Conservation (phyloP, 2,888 invertebrate species). For the Pegoplata infirma region DNA sequence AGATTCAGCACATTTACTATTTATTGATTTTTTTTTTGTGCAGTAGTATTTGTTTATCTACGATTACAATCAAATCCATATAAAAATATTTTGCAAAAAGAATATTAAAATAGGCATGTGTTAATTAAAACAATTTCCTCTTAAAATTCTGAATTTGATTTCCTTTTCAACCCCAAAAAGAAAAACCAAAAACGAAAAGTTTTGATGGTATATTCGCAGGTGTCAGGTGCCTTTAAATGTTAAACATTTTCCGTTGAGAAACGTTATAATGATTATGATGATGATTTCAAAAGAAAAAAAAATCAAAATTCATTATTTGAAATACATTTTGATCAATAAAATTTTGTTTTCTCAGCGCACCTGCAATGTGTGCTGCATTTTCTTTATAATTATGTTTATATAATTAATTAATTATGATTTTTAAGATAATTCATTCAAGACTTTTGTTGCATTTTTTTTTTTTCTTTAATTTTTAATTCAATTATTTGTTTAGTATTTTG, state of each 20-base stretch:
- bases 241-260: neutral
- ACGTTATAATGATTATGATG: no score
- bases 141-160: conserved; percentile 36
- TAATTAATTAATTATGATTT: conserved; percentile 48
- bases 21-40: no score
- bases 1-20: no score
- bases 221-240: conserved; percentile 45
- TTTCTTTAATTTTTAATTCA: conserved; percentile 32
- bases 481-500: conserved; percentile 23
- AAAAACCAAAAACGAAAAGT: conserved; percentile 7
- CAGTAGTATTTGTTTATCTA: no score
- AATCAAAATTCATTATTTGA: conserved; percentile 21
- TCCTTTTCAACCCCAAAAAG: conserved; percentile 22
- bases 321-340: conserved; percentile 30
- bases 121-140: conserved; percentile 56
- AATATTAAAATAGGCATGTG: conserved; percentile 34
- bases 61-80: no score
- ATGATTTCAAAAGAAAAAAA: conserved; percentile 23
- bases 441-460: neutral
- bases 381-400: conserved; percentile 39
- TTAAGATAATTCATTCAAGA: conserved; percentile 32
- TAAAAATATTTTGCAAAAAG: no score
- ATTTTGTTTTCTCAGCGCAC: neutral
- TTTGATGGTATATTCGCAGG: conserved; percentile 16
- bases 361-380: conserved; percentile 42